These are phyloP conservation scores for Hemibagrus guttatus DNA, from an alignment of 2,797 vertebrate species.

Conservation along the genomic window DNA sequence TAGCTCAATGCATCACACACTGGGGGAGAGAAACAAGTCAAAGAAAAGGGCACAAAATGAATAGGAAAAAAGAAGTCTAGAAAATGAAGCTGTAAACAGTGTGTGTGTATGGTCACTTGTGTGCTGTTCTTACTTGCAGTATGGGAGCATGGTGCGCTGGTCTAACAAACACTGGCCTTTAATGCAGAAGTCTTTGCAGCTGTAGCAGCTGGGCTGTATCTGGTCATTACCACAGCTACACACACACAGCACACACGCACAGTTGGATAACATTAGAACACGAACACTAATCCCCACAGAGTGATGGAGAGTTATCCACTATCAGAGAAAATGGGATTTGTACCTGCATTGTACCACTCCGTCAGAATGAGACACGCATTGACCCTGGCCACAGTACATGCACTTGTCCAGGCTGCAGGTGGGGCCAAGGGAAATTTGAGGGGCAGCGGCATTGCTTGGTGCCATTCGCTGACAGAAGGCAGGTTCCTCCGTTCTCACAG, in stretches of 20 bases:
- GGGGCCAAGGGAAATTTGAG: constrained; percentile 76
- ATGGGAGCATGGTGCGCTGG: constrained; percentile 80
- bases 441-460: constrained; percentile 84
- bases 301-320: too few species aligned
- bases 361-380: constrained; percentile 76
- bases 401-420: constrained; percentile 87
- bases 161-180: constrained; percentile 86
- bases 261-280: not conserved
- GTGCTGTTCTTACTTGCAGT: constrained; percentile 84
- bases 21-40: not conserved
- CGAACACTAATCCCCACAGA: not conserved
- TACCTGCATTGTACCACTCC: constrained; percentile 87
- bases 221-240: constrained; percentile 84
- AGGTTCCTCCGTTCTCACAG: constrained; percentile 85
- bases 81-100: not conserved
- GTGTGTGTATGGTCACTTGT: not conserved
- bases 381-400: constrained; percentile 78
- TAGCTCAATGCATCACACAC: too few species aligned
- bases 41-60: not conserved
- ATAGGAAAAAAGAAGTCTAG: not conserved
- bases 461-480: constrained; percentile 79
- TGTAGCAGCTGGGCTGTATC: constrained; percentile 83
- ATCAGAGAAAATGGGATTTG: not conserved
- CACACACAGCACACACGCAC: constrained; percentile 23
- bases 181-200: constrained; percentile 83